Percentiles rank a stretch among this genome's conserved stretches.
Evolutionary conservation across 2,113 vertebrate species (phyloP).

Genomic region (Dicaeum eximium): DNA sequence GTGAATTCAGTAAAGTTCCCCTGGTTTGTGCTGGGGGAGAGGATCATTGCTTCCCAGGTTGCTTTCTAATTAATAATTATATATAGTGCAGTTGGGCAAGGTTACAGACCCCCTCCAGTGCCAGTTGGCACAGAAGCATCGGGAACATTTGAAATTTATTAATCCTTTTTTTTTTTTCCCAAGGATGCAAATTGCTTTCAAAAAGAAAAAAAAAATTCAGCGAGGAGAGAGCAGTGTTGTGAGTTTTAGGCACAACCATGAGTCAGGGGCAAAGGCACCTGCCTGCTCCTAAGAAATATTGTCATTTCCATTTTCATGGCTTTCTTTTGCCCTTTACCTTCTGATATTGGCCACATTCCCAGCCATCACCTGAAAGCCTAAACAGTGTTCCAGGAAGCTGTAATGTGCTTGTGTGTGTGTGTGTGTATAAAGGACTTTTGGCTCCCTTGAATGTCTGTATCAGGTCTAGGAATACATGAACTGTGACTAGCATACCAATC

Average conservation of each 20-base stretch:
- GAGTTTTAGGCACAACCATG: not conserved
- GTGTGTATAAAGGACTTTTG: constrained; percentile 9
- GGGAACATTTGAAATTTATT: constrained; percentile 56
- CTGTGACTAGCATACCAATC: constrained; percentile 43
- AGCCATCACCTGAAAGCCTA: constrained; percentile 57
- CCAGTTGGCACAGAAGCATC: constrained; percentile 57
- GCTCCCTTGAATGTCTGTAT: constrained; percentile 2
- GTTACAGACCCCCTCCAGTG: constrained; percentile 57
- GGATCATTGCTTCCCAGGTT: constrained; percentile 54
- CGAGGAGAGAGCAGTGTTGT: not conserved
- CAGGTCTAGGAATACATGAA: constrained; percentile 18
- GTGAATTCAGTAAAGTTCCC: not conserved
- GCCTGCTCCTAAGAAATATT: not conserved
- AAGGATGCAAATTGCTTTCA: constrained; percentile 13
- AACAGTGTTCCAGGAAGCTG: constrained; percentile 50
- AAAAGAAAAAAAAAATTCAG: not conserved
- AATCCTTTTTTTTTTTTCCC: not conserved
- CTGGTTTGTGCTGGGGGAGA: constrained; percentile 13
- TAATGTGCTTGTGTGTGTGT: not conserved
- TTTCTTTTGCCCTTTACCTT: constrained; percentile 51
- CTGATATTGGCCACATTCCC: constrained; percentile 48
- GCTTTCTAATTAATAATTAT: constrained; percentile 65
- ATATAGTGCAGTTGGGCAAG: constrained; percentile 60
- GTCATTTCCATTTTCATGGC: constrained; percentile 6
- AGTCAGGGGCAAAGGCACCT: not conserved